Evolutionary conservation across 2,797 vertebrate genomes (phyloP).

Genomic region (Lutra lutra): DNA sequence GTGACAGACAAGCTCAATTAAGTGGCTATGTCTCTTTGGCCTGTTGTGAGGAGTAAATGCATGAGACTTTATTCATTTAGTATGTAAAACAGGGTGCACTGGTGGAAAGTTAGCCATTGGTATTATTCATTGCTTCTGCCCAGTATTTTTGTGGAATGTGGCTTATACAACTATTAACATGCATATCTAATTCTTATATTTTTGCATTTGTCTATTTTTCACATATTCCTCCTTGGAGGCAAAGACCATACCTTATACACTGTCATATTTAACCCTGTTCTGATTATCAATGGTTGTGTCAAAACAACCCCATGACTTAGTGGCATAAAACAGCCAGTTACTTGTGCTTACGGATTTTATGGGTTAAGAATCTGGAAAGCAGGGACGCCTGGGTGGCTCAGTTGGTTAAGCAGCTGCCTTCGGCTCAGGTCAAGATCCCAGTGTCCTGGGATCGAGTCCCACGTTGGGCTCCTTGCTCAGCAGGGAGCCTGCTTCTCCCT

Average conservation of each 20-base stretch:
- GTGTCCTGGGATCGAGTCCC: no score
- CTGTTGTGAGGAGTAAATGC: not conserved
- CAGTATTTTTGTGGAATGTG: not conserved
- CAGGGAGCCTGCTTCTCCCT: no score
- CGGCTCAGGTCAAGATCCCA: no score
- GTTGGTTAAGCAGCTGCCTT: no score
- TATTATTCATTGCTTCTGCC: constrained; percentile 18
- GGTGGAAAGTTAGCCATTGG: not conserved
- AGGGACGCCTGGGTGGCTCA: no score
- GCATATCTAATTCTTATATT: not conserved
- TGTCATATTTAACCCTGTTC: not conserved
- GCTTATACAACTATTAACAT: not conserved
- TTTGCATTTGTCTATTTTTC: constrained; percentile 14
- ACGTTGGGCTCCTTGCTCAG: no score
- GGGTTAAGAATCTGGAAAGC: not conserved
- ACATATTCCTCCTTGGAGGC: not conserved
- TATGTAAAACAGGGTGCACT: not conserved
- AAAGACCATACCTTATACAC: not conserved
- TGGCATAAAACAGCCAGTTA: not conserved
- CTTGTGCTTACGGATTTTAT: not conserved
- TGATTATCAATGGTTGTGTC: not conserved
- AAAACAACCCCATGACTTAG: not conserved
- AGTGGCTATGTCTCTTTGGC: not conserved
- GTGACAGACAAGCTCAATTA: constrained; percentile 11
- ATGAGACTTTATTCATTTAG: not conserved